A percentile compares a stretch with the other conserved stretches of the same genome.
phyloP scores from a whole-genome alignment of 2,113 vertebrate species.

The Chaetops frenatus region DNA sequence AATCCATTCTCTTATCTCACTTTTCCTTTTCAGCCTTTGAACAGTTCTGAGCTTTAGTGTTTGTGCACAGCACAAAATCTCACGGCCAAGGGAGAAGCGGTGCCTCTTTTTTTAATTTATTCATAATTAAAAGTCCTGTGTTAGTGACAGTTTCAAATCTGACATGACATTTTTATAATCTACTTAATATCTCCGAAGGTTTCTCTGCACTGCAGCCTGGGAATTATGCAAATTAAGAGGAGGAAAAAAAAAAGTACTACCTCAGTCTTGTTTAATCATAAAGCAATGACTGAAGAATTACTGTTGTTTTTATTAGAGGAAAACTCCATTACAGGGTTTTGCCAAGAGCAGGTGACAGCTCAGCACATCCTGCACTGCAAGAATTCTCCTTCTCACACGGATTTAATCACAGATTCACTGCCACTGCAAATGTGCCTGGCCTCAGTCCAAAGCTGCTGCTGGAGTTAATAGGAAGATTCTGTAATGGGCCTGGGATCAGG shows the following conservation, averaged over 20 bases:
- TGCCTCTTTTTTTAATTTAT: constrained; percentile 39
- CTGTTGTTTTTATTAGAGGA: constrained; percentile 12
- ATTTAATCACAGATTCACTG: neutral
- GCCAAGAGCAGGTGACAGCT: neutral
- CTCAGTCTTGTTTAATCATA: neutral
- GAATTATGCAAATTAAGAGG: constrained; percentile 37
- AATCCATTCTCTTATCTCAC: constrained; percentile 42
- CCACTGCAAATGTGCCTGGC: neutral
- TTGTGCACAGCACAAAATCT: neutral
- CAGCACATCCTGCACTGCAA: neutral
- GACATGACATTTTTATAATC: constrained; percentile 59
- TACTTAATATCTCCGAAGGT: constrained; percentile 55
- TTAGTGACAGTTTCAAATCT: constrained; percentile 64
- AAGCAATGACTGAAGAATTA: neutral
- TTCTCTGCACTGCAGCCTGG: constrained; percentile 46
- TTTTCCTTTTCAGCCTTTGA: neutral
- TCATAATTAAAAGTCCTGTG: constrained; percentile 56
- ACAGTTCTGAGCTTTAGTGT: neutral
- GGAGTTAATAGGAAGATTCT: neutral
- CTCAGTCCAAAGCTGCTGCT: neutral
- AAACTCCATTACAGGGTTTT: neutral
- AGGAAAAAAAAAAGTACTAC: neutral
- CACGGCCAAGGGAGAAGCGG: neutral
- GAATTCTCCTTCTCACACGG: neutral
- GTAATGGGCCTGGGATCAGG: neutral